Percentiles rank a stretch among this genome's conserved stretches.
These are phyloP conservation scores for Rotaria socialis DNA, from an alignment of 2,888 invertebrate species.

Conservation along the genomic window DNA sequence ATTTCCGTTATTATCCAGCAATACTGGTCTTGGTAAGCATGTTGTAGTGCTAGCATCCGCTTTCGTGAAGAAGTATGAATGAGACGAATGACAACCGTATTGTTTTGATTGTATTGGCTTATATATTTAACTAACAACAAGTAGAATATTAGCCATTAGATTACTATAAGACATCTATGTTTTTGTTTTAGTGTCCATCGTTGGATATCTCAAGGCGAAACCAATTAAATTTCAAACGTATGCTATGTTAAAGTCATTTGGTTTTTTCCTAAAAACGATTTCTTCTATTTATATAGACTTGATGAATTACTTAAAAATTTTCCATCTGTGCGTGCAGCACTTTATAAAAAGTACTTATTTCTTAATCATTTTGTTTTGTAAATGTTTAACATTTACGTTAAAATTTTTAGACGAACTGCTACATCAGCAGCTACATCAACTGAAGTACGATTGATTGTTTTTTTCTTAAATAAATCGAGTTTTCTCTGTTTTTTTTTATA, in stretches of 20 bases:
- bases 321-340: background rate
- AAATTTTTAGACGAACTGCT: background rate
- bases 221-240: constrained; percentile 33
- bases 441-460: background rate
- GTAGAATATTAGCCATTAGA: no score
- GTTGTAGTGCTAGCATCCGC: no score
- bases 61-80: no score
- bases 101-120: no score
- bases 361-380: background rate
- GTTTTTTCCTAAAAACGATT: background rate
- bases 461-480: background rate
- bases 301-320: constrained; percentile 12
- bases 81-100: no score
- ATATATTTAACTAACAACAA: no score
- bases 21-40: no score
- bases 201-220: constrained; percentile 18
- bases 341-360: background rate
- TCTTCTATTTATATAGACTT: background rate
- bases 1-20: no score
- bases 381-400: background rate
- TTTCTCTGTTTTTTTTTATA: background rate
- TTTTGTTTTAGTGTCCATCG: background rate
- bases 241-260: background rate
- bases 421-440: background rate
- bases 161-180: background rate